These are phyloP conservation scores for Lithobates sylvaticus DNA, from an alignment of 2,797 vertebrate genomes.

Conservation along the genomic window DNA sequence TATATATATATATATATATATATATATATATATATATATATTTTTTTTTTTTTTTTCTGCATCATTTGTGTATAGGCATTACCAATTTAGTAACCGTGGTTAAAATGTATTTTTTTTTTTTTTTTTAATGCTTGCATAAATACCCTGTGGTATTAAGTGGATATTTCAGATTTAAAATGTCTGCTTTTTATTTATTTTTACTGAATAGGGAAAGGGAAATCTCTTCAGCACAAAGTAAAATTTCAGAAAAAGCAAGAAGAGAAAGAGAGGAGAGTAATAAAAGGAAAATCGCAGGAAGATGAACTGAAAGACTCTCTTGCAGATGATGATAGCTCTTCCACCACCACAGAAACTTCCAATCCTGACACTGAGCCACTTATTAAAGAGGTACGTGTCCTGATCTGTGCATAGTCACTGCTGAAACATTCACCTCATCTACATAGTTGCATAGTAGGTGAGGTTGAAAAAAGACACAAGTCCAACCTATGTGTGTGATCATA, in stretches of 20 bases:
- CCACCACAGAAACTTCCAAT: conserved; percentile 97
- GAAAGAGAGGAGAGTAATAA: conserved; percentile 86
- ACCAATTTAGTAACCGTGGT: too few relatives aligned
- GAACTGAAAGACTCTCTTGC: conserved; percentile 90
- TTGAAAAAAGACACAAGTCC: too few relatives aligned
- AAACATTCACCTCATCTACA: too few relatives aligned
- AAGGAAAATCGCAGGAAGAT: conserved; percentile 86
- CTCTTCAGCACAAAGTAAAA: conserved; percentile 86
- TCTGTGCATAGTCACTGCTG: neutral
- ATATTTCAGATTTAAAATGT: neutral
- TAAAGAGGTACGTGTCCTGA: conserved; percentile 83
- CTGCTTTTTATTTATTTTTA: neutral
- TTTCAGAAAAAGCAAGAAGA: conserved; percentile 90
- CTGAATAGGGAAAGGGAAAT: conserved; percentile 85
- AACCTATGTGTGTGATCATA: too few relatives aligned
- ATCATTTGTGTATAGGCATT: too few relatives aligned
- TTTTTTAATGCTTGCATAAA: too few relatives aligned
- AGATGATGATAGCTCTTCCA: conserved; percentile 97
- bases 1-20: too few relatives aligned
- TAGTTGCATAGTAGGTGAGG: too few relatives aligned
- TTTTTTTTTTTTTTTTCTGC: too few relatives aligned
- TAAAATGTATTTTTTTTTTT: too few relatives aligned
- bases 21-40: too few relatives aligned
- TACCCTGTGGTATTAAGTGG: neutral
- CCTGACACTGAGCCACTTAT: conserved; percentile 90